Evolutionary conservation across 2,797 vertebrate genomes (phyloP).

Genomic region (Novumbra hubbsi): DNA sequence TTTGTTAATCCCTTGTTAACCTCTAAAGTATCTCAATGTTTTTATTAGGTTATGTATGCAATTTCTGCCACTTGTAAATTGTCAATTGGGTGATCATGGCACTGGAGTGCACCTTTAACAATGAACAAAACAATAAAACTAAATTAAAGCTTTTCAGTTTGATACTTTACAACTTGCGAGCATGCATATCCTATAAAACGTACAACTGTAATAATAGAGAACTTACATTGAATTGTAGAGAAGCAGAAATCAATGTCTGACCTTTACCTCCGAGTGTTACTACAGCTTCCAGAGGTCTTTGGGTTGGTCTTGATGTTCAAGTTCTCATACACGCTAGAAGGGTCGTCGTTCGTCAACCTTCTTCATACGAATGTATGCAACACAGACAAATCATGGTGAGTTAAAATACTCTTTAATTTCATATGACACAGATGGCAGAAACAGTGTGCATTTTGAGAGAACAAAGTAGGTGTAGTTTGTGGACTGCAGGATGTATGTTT

Average conservation of each 20-base stretch:
- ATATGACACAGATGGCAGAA: not conserved
- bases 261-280: conserved; percentile 80
- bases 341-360: conserved; percentile 80
- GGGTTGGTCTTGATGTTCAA: conserved; percentile 81
- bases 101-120: not conserved
- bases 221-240: conserved; percentile 68
- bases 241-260: conserved; percentile 37
- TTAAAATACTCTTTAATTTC: not conserved
- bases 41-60: no score
- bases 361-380: not conserved
- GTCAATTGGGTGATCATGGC: no score
- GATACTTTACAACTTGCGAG: not conserved
- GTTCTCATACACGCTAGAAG: conserved; percentile 87
- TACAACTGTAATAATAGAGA: not conserved
- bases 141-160: not conserved
- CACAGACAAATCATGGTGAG: not conserved
- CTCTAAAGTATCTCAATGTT: no score
- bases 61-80: no score
- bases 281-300: conserved; percentile 77
- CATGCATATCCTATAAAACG: not conserved
- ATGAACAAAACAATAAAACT: not conserved
- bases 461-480: not conserved
- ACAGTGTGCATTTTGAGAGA: not conserved
- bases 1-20: no score
- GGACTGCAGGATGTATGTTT: not conserved